Evolutionary conservation across 2,797 vertebrate species (phyloP), one percentile per base, ranked within the genome.

Genomic region (Sebastes baramenuke): DNA sequence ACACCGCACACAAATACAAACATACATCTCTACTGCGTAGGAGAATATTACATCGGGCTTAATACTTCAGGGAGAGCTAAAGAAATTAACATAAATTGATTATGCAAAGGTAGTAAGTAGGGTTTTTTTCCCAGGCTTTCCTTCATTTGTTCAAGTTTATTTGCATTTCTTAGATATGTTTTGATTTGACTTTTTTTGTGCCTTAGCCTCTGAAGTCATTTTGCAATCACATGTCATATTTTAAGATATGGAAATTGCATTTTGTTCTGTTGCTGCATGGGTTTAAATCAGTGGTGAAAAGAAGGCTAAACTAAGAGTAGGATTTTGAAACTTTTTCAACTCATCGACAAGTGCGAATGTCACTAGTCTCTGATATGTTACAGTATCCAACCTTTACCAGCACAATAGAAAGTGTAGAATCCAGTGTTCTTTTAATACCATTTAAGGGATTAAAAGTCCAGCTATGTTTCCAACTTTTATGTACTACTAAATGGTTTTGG

Each of bases 21-120:
- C 69, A 82, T 78, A 70, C 83, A 88, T 90, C 75, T 82, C 42
- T 25, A 1, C 54, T 38, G 77, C 64, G 72, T 69, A 64, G 67
- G 58, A 82, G 67, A 71, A 83, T 62, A 84, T 83, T 74, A 67
- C 27, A 79, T 70, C 0, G 20, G 16, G 56, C 22, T 68, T 79
- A 79, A 83, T 86, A 62, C 83, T 76, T 84, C 9, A 60, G 62
- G 36, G 42, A 80, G 22, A 62, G 72, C 49, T 68, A 36, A 72
- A 82, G 46, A 49, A 54, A 75, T 46, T 27, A 18, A 65, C 62
- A 77, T 72, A 61, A 66, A 71, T 38, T 59, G 69, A 88, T 88
- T 80, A 78, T 70, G 65, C n/a, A 55, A 72, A 87, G 54, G 66
- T 78, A 79, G 62, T 75, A 67, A 64, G 54, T 32, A 56, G 36